Conservation (phyloP, 2,113 vertebrate species). For the Pteruthius melanotis region DNA sequence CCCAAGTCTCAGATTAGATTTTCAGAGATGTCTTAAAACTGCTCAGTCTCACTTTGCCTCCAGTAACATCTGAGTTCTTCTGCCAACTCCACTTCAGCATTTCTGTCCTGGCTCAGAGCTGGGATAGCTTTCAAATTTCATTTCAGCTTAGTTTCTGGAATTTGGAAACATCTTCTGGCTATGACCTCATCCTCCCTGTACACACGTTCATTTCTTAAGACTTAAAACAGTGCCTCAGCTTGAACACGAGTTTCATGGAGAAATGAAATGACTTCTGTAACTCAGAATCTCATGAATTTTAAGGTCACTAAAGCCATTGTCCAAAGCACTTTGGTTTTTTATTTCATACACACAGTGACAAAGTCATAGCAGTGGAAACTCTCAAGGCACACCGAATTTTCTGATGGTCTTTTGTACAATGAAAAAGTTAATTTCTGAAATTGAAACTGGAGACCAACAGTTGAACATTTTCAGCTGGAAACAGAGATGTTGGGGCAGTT, state of each 20-base stretch:
- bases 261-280: not conserved
- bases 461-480: not conserved
- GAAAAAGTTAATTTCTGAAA: not conserved
- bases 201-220: not conserved
- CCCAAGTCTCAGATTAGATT: not conserved
- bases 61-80: not conserved
- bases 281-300: not conserved
- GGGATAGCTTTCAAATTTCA: not conserved
- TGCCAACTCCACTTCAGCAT: not conserved
- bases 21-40: not conserved
- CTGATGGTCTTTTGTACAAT: not conserved
- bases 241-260: not conserved
- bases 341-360: not conserved
- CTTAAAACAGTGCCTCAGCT: not conserved
- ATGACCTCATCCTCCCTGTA: not conserved
- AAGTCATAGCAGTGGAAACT: not conserved
- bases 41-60: not conserved
- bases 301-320: not conserved
- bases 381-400: not conserved
- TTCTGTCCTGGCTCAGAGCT: not conserved
- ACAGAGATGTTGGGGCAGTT: fast-evolving
- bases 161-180: not conserved
- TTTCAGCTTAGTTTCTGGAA: not conserved
- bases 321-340: not conserved
- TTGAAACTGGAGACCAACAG: not conserved